Evolutionary conservation across 2,888 invertebrate species (phyloP).

Genomic region (Heliconius cydno): DNA sequence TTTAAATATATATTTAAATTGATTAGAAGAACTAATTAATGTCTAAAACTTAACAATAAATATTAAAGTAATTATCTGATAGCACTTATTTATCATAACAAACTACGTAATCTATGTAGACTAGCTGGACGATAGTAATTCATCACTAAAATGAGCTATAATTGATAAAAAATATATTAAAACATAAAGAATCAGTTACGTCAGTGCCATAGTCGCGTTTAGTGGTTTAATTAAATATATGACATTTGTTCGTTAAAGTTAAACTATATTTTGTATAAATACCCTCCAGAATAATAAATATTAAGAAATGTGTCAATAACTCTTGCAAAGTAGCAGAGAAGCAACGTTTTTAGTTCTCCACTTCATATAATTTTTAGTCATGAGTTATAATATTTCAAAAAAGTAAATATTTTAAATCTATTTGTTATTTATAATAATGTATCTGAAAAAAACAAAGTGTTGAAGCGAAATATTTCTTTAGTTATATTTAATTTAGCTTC

Average conservation of each 20-base stretch:
- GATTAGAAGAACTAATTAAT: too few relatives aligned
- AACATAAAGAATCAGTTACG: constrained; percentile 8
- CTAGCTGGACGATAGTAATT: constrained; percentile 2
- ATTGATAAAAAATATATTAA: constrained; percentile 16
- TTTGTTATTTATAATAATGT: background rate
- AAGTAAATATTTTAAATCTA: background rate
- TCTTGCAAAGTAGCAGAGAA: background rate
- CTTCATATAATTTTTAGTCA: background rate
- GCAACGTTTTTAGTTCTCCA: background rate
- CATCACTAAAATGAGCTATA: constrained; percentile 4
- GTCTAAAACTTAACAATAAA: too few relatives aligned
- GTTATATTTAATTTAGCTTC: constrained; percentile 10
- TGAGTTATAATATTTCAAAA: background rate
- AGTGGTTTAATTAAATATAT: background rate
- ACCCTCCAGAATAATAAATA: background rate
- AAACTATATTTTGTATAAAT: background rate
- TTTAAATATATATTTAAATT: too few relatives aligned
- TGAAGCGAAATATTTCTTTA: background rate
- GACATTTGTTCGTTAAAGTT: background rate
- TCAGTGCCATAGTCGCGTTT: background rate
- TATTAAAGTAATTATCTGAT: background rate
- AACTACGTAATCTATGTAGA: constrained; percentile 13
- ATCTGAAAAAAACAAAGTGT: background rate
- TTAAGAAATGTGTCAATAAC: background rate
- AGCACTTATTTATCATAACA: constrained; percentile 8